These are phyloP conservation scores for Chrysolina americana DNA, from an alignment of 2,888 invertebrate species.

Conservation along the genomic window DNA sequence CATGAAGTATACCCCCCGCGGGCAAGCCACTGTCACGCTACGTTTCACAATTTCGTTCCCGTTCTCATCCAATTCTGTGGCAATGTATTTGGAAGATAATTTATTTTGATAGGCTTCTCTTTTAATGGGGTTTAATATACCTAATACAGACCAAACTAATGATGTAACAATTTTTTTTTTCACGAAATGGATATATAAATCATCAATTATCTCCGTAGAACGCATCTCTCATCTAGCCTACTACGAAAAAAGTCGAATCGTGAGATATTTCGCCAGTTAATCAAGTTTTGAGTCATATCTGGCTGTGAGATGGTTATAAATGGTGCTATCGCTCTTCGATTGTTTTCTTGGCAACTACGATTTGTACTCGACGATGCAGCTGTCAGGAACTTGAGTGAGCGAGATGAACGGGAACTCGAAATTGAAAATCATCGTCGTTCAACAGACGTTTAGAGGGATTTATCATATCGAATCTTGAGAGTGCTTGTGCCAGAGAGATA, in stretches of 20 bases:
- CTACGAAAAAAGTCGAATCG: constrained; percentile 41
- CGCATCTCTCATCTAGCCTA: constrained; percentile 19
- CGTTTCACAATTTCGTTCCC: neutral
- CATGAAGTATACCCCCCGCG: neutral
- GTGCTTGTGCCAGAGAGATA: neutral
- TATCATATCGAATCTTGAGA: constrained; percentile 15
- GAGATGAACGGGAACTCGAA: constrained; percentile 7
- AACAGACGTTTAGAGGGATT: neutral
- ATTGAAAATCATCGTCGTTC: constrained; percentile 5
- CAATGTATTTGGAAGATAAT: constrained; percentile 38
- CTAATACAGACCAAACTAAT: constrained; percentile 44
- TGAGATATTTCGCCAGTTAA: constrained; percentile 42
- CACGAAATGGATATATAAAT: constrained; percentile 42
- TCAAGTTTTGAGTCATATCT: constrained; percentile 34
- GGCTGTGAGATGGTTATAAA: constrained; percentile 32
- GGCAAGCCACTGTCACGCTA: neutral
- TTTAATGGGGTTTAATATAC: constrained; percentile 44
- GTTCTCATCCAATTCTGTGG: constrained; percentile 21
- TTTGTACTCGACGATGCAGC: constrained; percentile 16
- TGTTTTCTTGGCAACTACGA: constrained; percentile 31
- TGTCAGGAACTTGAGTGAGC: constrained; percentile 17
- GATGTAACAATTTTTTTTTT: constrained; percentile 43
- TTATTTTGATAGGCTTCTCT: constrained; percentile 41
- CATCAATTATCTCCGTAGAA: constrained; percentile 44
- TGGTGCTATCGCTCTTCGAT: constrained; percentile 30